Conservation (phyloP, 1,140 invertebrate genomes). For the Zaprionus ornatus region DNA sequence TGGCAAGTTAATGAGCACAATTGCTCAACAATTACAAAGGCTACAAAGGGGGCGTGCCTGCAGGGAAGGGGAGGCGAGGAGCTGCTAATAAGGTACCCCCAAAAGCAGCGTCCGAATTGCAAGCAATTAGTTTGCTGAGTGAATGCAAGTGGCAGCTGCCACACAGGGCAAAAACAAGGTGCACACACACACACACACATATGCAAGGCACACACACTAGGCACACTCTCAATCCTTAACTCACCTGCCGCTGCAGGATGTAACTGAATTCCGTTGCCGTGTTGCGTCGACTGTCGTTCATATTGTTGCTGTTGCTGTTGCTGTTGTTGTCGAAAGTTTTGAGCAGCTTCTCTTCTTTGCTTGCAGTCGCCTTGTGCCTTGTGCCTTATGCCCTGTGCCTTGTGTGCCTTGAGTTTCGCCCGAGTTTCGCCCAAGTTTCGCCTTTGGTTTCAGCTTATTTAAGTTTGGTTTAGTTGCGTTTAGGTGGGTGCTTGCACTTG, state of each 20-base stretch:
- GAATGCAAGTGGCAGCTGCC: not conserved
- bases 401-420: slow-evolving; percentile 22
- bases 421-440: slow-evolving; percentile 30
- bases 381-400: no score
- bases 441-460: slow-evolving; percentile 7
- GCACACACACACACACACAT: not conserved
- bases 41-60: not conserved
- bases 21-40: slow-evolving; percentile 55
- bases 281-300: slow-evolving; percentile 81
- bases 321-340: slow-evolving; percentile 51
- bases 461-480: slow-evolving; percentile 27
- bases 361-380: slow-evolving; percentile 2
- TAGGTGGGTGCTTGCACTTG: slow-evolving; percentile 61
- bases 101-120: slow-evolving; percentile 25
- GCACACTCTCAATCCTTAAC: slow-evolving; percentile 9
- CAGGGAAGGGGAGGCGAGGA: not conserved
- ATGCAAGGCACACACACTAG: not conserved
- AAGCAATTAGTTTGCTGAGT: slow-evolving; percentile 37
- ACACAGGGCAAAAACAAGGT: not conserved
- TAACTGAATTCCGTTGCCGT: slow-evolving; percentile 83
- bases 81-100: slow-evolving; percentile 15
- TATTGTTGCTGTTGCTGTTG: slow-evolving; percentile 47
- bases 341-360: slow-evolving; percentile 43
- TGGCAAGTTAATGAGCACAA: slow-evolving; percentile 61
- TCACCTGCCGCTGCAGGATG: slow-evolving; percentile 82